phyloP scores from a whole-genome alignment of 2,113 vertebrate species.

The Australoheros scitulus region DNA sequence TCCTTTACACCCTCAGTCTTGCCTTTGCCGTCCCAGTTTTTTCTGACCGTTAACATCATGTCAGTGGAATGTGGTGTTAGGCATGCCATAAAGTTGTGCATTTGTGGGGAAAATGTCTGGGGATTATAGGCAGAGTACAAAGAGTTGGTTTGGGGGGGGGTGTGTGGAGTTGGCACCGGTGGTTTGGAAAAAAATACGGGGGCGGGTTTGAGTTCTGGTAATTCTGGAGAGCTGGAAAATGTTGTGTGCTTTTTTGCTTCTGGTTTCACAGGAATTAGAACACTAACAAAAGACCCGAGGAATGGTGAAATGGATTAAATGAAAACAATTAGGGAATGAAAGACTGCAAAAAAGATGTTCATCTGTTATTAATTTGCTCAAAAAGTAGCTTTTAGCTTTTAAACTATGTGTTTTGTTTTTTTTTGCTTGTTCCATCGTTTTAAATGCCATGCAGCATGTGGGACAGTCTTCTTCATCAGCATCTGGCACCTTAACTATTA shows the following conservation, averaged over 20 bases:
- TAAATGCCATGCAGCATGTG: neutral
- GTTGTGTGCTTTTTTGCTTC: neutral
- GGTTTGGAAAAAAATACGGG: neutral
- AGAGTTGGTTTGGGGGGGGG: neutral
- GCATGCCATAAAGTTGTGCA: neutral
- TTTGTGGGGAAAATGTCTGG: conserved; percentile 27
- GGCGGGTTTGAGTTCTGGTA: neutral
- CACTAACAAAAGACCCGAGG: neutral
- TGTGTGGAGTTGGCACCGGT: conserved; percentile 22
- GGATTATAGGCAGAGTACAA: conserved; percentile 5
- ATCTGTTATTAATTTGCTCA: neutral
- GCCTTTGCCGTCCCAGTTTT: neutral
- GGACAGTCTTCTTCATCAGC: neutral
- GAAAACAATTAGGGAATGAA: neutral
- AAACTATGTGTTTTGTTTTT: neutral
- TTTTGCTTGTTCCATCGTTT: neutral
- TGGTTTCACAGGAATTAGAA: neutral
- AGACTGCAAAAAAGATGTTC: neutral
- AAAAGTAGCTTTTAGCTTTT: neutral
- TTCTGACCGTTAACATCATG: neutral
- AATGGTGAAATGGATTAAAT: neutral
- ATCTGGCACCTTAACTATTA: neutral
- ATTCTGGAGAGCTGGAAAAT: conserved; percentile 11
- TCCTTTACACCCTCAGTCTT: neutral
- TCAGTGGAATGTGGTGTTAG: conserved; percentile 29